phyloP scores from a whole-genome alignment of 2,113 vertebrate genomes.

The Sturnus vulgaris region DNA sequence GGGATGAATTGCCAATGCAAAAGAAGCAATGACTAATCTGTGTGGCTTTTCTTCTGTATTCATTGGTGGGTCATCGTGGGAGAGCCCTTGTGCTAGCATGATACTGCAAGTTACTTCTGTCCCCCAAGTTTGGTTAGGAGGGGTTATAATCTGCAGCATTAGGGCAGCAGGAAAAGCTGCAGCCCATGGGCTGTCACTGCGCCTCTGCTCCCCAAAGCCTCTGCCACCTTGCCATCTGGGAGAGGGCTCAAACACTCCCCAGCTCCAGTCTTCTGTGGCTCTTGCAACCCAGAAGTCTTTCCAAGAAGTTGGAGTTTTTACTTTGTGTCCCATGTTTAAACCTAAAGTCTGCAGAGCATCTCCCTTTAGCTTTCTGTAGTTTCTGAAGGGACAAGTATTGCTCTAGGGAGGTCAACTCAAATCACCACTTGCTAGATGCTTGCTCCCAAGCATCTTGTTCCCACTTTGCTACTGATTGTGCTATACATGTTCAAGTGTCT shows the following conservation, averaged over 20 bases:
- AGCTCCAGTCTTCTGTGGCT: not conserved
- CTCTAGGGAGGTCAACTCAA: not conserved
- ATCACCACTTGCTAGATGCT: not conserved
- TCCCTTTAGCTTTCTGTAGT: not conserved
- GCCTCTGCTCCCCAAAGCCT: not conserved
- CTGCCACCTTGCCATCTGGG: not conserved
- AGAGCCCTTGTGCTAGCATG: not conserved
- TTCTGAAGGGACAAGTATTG: not conserved
- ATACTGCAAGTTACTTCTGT: not conserved
- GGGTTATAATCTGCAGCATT: not conserved
- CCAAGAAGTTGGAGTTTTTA: not conserved
- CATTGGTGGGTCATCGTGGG: not conserved
- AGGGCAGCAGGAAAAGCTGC: not conserved
- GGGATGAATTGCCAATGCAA: not conserved
- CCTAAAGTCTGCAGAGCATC: not conserved
- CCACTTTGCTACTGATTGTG: not conserved
- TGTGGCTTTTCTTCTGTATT: conserved; percentile 2
- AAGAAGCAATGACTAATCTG: not conserved
- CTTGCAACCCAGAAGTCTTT: not conserved
- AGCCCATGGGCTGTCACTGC: not conserved
- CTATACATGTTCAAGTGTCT: not conserved
- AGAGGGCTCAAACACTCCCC: not conserved
- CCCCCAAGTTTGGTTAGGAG: not conserved
- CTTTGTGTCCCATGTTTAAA: not conserved
- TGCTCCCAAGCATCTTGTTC: not conserved